phyloP scores from a whole-genome alignment of 2,888 invertebrate genomes.

The Muschampia plurimacula region DNA sequence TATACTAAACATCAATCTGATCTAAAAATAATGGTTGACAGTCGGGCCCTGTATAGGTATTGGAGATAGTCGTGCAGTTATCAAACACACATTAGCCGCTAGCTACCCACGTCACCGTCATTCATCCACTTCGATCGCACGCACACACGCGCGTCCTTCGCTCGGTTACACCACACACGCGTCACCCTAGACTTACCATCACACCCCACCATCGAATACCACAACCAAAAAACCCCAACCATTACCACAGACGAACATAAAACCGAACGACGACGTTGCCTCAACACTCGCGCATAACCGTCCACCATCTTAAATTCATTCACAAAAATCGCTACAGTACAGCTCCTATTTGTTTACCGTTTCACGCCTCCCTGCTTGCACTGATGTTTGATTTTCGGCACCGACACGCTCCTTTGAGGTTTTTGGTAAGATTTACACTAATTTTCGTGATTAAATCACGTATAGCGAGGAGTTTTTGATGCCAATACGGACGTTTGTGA shows the following conservation, averaged over 20 bases:
- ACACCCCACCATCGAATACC: conserved; percentile 42
- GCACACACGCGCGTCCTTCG: conserved; percentile 61
- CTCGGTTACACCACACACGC: conserved; percentile 45
- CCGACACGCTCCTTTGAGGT: conserved; percentile 44
- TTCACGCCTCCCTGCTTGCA: conserved; percentile 63
- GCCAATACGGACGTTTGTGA: conserved; percentile 62
- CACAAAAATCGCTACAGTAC: conserved; percentile 80
- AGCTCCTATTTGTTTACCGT: conserved; percentile 78
- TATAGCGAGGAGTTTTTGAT: conserved; percentile 66
- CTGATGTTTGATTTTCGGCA: conserved; percentile 48
- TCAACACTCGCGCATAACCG: conserved; percentile 65
- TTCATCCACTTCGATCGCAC: conserved; percentile 82
- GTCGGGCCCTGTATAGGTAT: conserved; percentile 49
- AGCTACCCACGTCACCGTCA: conserved; percentile 77
- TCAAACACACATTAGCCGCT: conserved; percentile 73
- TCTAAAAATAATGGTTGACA: conserved; percentile 77
- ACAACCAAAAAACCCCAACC: conserved; percentile 43
- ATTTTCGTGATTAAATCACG: conserved; percentile 52
- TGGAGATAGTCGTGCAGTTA: conserved; percentile 60
- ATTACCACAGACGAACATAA: conserved; percentile 55
- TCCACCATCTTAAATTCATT: conserved; percentile 85
- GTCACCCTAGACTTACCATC: conserved; percentile 44
- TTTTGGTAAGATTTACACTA: conserved; percentile 52
- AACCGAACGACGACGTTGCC: conserved; percentile 57
- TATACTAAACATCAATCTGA: conserved; percentile 49